Evolutionary conservation across 2,888 invertebrate genomes (phyloP).

Genomic region (Salpingus planirostris): DNA sequence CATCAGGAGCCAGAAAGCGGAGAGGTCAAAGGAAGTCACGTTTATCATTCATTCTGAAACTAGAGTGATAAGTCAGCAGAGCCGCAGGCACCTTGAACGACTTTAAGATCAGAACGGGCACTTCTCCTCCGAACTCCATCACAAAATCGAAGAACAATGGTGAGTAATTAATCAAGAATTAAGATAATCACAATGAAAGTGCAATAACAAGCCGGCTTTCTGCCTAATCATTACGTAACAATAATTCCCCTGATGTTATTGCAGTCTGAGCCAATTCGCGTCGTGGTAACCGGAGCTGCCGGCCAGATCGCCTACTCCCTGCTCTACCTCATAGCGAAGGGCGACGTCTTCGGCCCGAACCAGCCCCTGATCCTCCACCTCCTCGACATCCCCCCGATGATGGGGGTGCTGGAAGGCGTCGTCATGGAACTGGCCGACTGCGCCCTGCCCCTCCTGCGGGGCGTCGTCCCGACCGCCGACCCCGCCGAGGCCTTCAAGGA

Average conservation of each 20-base stretch:
- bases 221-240: background rate
- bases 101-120: background rate
- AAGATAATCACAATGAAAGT: background rate
- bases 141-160: background rate
- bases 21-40: slow-evolving; percentile 21
- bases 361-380: slow-evolving; percentile 83
- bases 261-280: slow-evolving; percentile 77
- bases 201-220: background rate
- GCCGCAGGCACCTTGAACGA: slow-evolving; percentile 4
- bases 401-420: slow-evolving; percentile 94
- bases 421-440: slow-evolving; percentile 97
- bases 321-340: slow-evolving; percentile 88
- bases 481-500: slow-evolving; percentile 90
- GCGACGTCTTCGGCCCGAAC: slow-evolving; percentile 86
- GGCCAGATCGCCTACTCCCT: slow-evolving; percentile 99
- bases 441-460: slow-evolving; percentile 78
- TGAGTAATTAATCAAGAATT: background rate
- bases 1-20: too few relatives aligned
- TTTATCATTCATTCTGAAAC: slow-evolving; percentile 14
- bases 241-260: slow-evolving; percentile 30
- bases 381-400: slow-evolving; percentile 92
- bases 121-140: background rate
- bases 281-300: slow-evolving; percentile 96
- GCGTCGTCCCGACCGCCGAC: slow-evolving; percentile 80
- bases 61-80: slow-evolving; percentile 9